Evolutionary conservation across 1,140 invertebrate genomes (phyloP).

Genomic region (Heliconius himera): DNA sequence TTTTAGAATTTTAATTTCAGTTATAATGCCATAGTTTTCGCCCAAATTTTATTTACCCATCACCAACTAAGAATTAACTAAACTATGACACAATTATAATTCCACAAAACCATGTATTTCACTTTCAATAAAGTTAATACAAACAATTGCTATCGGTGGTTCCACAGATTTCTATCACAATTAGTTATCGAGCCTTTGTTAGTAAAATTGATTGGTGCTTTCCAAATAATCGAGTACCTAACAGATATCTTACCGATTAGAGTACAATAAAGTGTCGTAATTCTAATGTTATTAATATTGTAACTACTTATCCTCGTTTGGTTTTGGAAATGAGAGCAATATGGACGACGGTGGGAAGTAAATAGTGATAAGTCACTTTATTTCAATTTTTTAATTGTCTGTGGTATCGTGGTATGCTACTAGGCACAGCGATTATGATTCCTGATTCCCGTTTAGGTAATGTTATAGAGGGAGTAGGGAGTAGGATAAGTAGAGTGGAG

Average conservation of each 20-base stretch:
- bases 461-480: too few relatives aligned
- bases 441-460: too few relatives aligned
- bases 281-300: conserved; percentile 68
- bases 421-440: too few relatives aligned
- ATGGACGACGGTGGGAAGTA: neutral
- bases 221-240: conserved; percentile 15
- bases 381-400: neutral
- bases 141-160: too few relatives aligned
- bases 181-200: conserved; percentile 23
- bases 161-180: conserved; percentile 23
- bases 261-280: conserved; percentile 67
- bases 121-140: too few relatives aligned
- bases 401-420: too few relatives aligned
- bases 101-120: too few relatives aligned
- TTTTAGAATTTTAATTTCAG: neutral
- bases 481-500: too few relatives aligned
- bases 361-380: neutral
- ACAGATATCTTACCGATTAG: conserved; percentile 24
- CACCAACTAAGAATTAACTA: too few relatives aligned
- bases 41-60: too few relatives aligned
- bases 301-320: conserved; percentile 55
- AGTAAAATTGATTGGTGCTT: conserved; percentile 26
- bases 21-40: neutral
- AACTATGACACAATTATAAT: too few relatives aligned
- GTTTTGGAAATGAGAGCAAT: conserved; percentile 50